A percentile compares a stretch with the other conserved stretches of the same genome.
Conservation (phyloP, 2,113 vertebrate genomes). For the Lophochroa leadbeateri region DNA sequence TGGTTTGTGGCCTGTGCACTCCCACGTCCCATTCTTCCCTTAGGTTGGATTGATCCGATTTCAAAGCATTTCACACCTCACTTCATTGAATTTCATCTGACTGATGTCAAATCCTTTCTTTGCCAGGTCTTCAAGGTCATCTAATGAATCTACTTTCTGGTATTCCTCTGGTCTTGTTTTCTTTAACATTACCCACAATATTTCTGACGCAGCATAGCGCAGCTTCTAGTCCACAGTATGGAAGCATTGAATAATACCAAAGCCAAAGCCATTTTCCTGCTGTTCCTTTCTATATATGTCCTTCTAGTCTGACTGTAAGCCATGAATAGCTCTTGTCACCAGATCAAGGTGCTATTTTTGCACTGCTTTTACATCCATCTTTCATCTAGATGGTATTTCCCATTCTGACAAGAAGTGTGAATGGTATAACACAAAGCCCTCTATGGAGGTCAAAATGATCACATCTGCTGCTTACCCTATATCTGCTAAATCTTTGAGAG, state of each 20-base stretch:
- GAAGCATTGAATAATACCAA: background rate
- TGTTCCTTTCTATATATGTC: background rate
- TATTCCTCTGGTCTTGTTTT: background rate
- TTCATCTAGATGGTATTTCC: background rate
- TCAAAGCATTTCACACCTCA: background rate
- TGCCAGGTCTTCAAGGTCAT: background rate
- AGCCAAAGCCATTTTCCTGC: background rate
- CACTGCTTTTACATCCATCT: background rate
- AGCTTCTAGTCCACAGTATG: background rate
- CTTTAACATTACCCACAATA: background rate
- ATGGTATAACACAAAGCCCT: background rate
- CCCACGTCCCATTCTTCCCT: accelerated
- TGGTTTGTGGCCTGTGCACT: background rate
- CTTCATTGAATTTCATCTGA: background rate
- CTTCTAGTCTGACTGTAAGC: background rate
- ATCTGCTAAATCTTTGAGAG: background rate
- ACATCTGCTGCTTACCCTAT: background rate
- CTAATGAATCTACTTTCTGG: background rate
- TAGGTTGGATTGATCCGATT: background rate
- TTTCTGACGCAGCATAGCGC: background rate
- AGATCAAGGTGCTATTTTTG: background rate
- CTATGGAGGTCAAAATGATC: background rate
- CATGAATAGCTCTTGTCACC: background rate
- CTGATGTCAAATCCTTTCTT: background rate
- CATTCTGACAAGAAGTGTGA: background rate